These are phyloP conservation scores for Dendroctonus ponderosae DNA, from an alignment of 1,140 invertebrate species.

Conservation along the genomic window DNA sequence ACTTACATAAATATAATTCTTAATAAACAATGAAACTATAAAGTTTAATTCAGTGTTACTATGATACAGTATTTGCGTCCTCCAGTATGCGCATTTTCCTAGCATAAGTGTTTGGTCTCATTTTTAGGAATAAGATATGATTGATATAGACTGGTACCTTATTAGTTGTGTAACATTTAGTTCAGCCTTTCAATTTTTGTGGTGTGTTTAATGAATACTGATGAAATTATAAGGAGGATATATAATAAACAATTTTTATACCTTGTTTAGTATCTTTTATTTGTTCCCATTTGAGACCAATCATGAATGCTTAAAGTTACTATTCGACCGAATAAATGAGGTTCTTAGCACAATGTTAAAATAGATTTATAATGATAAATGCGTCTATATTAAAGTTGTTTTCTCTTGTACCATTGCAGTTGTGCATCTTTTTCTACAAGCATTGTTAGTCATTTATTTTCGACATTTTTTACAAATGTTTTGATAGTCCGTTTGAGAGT, in stretches of 20 bases:
- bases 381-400: neutral
- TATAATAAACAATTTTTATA: constrained; percentile 16
- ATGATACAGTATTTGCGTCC: neutral
- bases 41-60: neutral
- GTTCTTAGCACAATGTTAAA: constrained; percentile 24
- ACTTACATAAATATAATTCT: too few species aligned
- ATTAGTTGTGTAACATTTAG: constrained; percentile 9
- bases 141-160: constrained; percentile 12
- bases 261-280: constrained; percentile 1
- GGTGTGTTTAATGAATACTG: neutral
- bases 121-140: constrained; percentile 8
- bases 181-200: neutral
- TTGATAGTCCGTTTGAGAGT: neutral
- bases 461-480: too few species aligned
- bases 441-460: too few species aligned
- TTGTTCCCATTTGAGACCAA: constrained; percentile 19
- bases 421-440: too few species aligned
- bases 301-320: constrained; percentile 2
- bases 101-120: constrained; percentile 17
- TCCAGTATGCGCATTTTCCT: constrained; percentile 11
- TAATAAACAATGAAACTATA: too few species aligned
- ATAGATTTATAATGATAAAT: constrained; percentile 11
- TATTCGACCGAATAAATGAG: constrained; percentile 25
- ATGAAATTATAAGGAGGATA: neutral
- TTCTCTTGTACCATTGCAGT: too few species aligned